A percentile compares a stretch with the other conserved stretches of the same genome.
Conservation (phyloP, 2,888 invertebrate species). For the Tipula confusa region DNA sequence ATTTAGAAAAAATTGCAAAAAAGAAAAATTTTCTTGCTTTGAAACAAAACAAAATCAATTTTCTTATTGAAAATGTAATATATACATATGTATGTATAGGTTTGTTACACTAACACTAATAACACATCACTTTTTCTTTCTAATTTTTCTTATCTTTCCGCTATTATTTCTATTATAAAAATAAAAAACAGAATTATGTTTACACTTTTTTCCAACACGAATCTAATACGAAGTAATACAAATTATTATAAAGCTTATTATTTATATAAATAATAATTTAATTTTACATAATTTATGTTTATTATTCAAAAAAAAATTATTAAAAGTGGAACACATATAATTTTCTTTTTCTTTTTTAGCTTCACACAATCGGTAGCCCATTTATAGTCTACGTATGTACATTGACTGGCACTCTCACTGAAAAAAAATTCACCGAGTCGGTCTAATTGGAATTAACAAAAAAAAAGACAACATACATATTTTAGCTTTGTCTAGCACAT, state of each 20-base stretch:
- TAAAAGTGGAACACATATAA: neutral
- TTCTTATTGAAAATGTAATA: conserved; percentile 20
- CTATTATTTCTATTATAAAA: neutral
- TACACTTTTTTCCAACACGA: neutral
- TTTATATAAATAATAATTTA: neutral
- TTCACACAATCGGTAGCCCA: neutral
- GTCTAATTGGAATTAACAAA: neutral
- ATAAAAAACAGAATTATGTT: neutral
- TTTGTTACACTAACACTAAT: neutral
- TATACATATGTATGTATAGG: neutral
- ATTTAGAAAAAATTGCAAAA: conserved; percentile 9
- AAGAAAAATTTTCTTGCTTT: neutral
- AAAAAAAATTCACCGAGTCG: conserved; percentile 7
- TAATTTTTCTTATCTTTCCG: conserved; percentile 12
- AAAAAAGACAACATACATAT: neutral
- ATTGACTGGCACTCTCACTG: conserved; percentile 20
- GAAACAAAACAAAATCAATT: conserved; percentile 25
- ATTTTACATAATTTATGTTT: conserved; percentile 12
- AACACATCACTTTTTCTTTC: conserved; percentile 1
- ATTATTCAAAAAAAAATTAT: neutral
- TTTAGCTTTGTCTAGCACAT: neutral
- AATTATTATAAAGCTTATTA: neutral
- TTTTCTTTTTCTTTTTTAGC: neutral
- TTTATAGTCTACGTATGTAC: conserved; percentile 6
- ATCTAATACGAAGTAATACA: neutral